Evolutionary conservation across 2,888 invertebrate genomes (phyloP).

Genomic region (Matsumyia berberina): DNA sequence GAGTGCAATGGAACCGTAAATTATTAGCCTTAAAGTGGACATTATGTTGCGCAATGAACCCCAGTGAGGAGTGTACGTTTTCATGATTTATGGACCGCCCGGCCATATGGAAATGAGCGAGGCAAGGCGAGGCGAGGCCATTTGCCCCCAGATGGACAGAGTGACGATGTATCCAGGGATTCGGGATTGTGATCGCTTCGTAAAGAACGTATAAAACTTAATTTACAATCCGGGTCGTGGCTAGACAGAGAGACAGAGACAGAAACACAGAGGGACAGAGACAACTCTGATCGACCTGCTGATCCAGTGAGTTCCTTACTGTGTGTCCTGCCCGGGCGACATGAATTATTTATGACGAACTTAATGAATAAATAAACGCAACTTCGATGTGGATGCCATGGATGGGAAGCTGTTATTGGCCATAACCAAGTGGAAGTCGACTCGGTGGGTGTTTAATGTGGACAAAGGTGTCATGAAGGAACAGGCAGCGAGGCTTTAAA

Average conservation of each 20-base stretch:
- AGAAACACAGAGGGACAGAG: too few relatives aligned
- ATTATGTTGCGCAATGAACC: conserved; percentile 68
- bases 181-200: conserved; percentile 12
- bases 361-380: conserved; percentile 45
- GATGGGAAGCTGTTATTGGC: too few relatives aligned
- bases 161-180: conserved; percentile 7
- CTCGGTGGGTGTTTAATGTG: too few relatives aligned
- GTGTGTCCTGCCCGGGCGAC: background rate
- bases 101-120: conserved; percentile 60
- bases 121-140: background rate
- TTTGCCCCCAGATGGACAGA: background rate
- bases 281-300: conserved; percentile 21
- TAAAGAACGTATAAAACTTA: conserved; percentile 12
- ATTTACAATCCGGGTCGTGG: conserved; percentile 1
- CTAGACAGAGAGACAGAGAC: background rate
- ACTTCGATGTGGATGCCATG: too few relatives aligned
- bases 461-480: too few relatives aligned
- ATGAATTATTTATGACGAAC: conserved; percentile 29
- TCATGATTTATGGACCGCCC: conserved; percentile 64
- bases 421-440: too few relatives aligned
- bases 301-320: conserved; percentile 23
- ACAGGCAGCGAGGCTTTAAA: too few relatives aligned
- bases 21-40: conserved; percentile 72
- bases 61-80: conserved; percentile 48
- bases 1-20: conserved; percentile 65